Base-by-base conservation (phyloP, 2,797 vertebrate species). In the Bradypodion ventrale region DNA sequence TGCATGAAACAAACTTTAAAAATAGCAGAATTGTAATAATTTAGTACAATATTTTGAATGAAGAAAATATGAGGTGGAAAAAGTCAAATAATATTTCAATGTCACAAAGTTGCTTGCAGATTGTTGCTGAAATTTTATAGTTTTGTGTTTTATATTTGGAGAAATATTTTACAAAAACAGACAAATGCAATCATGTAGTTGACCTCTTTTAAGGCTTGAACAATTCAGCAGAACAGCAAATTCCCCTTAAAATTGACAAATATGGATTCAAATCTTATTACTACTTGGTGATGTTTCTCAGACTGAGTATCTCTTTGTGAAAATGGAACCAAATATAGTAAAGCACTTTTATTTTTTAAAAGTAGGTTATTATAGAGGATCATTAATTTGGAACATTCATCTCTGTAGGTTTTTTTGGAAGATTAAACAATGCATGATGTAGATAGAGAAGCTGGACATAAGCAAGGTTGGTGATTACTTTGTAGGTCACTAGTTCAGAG, bases 1-100 rank as follows among this genome's bases (percentile, higher is more conserved):
- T 89, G 77, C 84, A 87, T 59, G 49, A 75, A 90, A 88, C 3
- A 23, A 92, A 90, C 83, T 69, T 73, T 83, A 52, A 87, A n/a
- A 82, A 56, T 13, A 68, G 21, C 52, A 6, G 70, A 1, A 27
- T 87, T 78, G 29, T 9, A 85, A 52, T 85, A 89, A 87, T 89
- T 78, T 69, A 82, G 4, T 82, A 21, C 65, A 87, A 86, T 56
- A 46, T 27, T 86, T 91, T 88, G 88, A 88, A 86, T 88, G 77
- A 1, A 60, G 72, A 75, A 80, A 49, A 21, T 37, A 78, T 59
- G 21, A 46, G 16, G 37, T 59, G 13, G 35, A 1, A 16, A 69
- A 12, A 7, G 37, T 69, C 13, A 40, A 25, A 10, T 69, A 27
- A 25, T 72, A 46, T 13, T 63, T 25, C n/a, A 42, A 62, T 52